phyloP scores from a whole-genome alignment of 2,113 vertebrate species.

The Chaetodon trifascialis region DNA sequence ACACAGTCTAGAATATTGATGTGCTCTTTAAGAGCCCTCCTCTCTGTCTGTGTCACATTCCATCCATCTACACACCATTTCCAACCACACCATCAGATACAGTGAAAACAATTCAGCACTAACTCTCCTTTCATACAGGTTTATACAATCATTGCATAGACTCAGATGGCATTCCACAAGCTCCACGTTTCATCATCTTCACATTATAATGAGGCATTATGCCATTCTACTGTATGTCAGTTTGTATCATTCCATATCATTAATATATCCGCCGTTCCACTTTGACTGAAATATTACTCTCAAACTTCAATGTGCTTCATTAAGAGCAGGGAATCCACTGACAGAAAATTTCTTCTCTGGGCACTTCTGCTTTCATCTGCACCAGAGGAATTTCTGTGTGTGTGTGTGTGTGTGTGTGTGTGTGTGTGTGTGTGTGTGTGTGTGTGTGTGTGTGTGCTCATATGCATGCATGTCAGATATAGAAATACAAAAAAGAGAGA shows the following conservation, averaged over 20 bases:
- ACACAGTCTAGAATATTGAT: constrained; percentile 81
- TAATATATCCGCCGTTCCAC: constrained; percentile 58
- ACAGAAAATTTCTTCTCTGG: constrained; percentile 35
- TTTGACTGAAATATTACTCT: constrained; percentile 66
- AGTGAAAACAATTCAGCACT: constrained; percentile 72
- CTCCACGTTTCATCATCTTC: constrained; percentile 71
- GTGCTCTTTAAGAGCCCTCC: constrained; percentile 81
- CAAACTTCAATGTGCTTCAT: constrained; percentile 68
- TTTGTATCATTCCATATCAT: constrained; percentile 71
- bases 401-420: not conserved
- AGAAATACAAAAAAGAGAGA: constrained; percentile 28
- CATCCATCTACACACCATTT: constrained; percentile 77
- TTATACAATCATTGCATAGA: constrained; percentile 58
- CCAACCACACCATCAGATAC: constrained; percentile 63
- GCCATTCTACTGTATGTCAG: constrained; percentile 64
- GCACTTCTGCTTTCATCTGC: constrained; percentile 66
- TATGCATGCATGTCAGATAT: constrained; percentile 35
- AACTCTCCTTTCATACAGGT: constrained; percentile 52
- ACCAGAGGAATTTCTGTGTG: constrained; percentile 24
- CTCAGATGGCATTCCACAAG: constrained; percentile 60
- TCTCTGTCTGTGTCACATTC: constrained; percentile 82
- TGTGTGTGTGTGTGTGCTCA: not conserved
- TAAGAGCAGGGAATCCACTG: constrained; percentile 63
- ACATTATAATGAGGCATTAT: constrained; percentile 72
- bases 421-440: constrained; percentile 25